These are phyloP conservation scores for Mythimna vitellina DNA, from an alignment of 2,888 invertebrate species.

Conservation along the genomic window DNA sequence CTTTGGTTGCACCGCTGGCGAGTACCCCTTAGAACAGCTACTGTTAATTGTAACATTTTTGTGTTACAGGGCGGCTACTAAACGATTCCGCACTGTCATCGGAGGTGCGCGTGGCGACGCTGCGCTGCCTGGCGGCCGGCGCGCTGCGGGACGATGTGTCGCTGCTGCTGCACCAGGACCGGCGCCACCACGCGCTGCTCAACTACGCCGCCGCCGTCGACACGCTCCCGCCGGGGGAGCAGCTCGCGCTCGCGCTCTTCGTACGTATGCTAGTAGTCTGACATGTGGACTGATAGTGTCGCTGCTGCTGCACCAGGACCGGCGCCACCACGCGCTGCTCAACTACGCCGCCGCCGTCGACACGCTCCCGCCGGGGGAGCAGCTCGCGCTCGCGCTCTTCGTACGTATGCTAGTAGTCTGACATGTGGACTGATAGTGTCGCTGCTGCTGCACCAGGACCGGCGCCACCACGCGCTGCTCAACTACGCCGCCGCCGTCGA, in stretches of 20 bases:
- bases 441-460: conserved; percentile 90
- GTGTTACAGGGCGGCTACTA: conserved; percentile 72
- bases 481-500: conserved; percentile 95
- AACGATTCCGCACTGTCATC: conserved; percentile 87
- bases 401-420: conserved; percentile 85
- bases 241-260: conserved; percentile 94
- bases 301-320: conserved; percentile 90
- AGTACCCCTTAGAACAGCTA: too few species aligned
- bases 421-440: not conserved
- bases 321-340: conserved; percentile 95
- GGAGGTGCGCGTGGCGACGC: conserved; percentile 91
- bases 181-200: conserved; percentile 96
- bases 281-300: conserved; percentile 72
- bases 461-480: conserved; percentile 95
- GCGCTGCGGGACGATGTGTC: conserved; percentile 97
- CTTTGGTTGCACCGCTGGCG: not conserved
- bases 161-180: conserved; percentile 96
- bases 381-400: conserved; percentile 94
- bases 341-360: conserved; percentile 95
- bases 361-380: conserved; percentile 93
- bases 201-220: conserved; percentile 96
- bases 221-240: conserved; percentile 93
- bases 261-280: conserved; percentile 79
- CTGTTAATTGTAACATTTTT: too few species aligned
- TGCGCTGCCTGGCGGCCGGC: conserved; percentile 94